These are phyloP conservation scores for Bhutanitis thaidina DNA, from an alignment of 2,888 invertebrate species.

Conservation along the genomic window DNA sequence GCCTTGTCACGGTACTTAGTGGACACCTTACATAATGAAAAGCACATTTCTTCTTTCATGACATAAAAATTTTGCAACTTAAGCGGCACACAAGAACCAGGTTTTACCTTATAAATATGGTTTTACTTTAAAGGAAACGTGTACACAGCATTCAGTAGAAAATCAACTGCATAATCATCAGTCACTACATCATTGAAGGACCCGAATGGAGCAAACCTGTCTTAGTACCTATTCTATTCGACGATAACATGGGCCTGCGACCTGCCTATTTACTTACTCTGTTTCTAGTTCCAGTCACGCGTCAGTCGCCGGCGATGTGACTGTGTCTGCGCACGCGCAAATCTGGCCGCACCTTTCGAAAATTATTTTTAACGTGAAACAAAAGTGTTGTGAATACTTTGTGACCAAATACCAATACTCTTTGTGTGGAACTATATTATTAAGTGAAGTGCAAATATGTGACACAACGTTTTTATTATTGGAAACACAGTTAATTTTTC, in stretches of 20 bases:
- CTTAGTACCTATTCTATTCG: slow-evolving; percentile 36
- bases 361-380: slow-evolving; percentile 32
- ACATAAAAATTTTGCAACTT: slow-evolving; percentile 23
- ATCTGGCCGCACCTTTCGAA: slow-evolving; percentile 44
- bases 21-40: no score
- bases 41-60: slow-evolving; percentile 29
- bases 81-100: slow-evolving; percentile 21
- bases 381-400: slow-evolving; percentile 44
- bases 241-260: slow-evolving; percentile 43
- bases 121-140: slow-evolving; percentile 22
- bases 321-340: slow-evolving; percentile 39
- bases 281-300: slow-evolving; percentile 35
- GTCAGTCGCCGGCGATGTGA: slow-evolving; percentile 58
- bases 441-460: slow-evolving; percentile 57
- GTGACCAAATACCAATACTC: slow-evolving; percentile 37
- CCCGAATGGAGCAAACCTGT: slow-evolving; percentile 57
- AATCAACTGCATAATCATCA: slow-evolving; percentile 43
- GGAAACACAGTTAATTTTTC: slow-evolving; percentile 51
- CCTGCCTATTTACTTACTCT: slow-evolving; percentile 32
- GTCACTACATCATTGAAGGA: slow-evolving; percentile 46
- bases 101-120: slow-evolving; percentile 21
- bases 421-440: slow-evolving; percentile 38
- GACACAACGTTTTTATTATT: slow-evolving; percentile 41
- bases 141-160: slow-evolving; percentile 33
- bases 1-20: no score